Base-by-base conservation (phyloP, 2,113 vertebrate genomes). In the Tonatia bakeri region DNA sequence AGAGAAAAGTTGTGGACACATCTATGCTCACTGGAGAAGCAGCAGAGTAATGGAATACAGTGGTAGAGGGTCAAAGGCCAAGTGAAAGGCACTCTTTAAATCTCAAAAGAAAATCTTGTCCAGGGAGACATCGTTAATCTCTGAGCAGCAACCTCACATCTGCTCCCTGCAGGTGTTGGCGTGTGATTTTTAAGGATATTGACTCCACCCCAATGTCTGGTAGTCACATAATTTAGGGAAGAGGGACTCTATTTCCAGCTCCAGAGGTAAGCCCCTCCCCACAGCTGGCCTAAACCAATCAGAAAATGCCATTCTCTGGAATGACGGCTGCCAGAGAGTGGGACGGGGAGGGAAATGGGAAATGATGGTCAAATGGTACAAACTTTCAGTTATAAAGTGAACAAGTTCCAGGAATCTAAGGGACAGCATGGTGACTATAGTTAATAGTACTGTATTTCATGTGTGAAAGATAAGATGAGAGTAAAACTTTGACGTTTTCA, bases 1-100 rank as follows among this genome's bases (percentile, higher is more conserved):
- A 72, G 67, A 95, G 64, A 43, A n/a, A 73, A 59, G 69, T 13
- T 6, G 22, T 22, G 79, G 19, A 50, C 28, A 31, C 5, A 13
- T 8, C 16, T 0, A 1, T 3, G 43, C 5, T 69, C 3, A 0
- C 40, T 4, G 67, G 28, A 69, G 47, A 43, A 31, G n/a, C 1
- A 56, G 36, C 61, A 67, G 47, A 40, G 40, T 31, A 1, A 26
- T n/a, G 40, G 12, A 77, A 15, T 17, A 2, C 9, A 59, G 80
- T 11, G 4, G 14, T 24, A 13, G 56, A 82, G 56, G 28, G 12
- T 50, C 47, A 40, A 14, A 75, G n/a, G n/a, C 70, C 3, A 47
- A 77, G 50, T 5, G 24, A 95, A 77, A 80, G 52, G 26, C 8
- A 61, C 7, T 40, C 70, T 86, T 31, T 36, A 80, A 33, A 64